A percentile compares a stretch with the other conserved stretches of the same genome.
Evolutionary conservation across 2,888 invertebrate species (phyloP).

Genomic region (Drosophila melanocephala): DNA sequence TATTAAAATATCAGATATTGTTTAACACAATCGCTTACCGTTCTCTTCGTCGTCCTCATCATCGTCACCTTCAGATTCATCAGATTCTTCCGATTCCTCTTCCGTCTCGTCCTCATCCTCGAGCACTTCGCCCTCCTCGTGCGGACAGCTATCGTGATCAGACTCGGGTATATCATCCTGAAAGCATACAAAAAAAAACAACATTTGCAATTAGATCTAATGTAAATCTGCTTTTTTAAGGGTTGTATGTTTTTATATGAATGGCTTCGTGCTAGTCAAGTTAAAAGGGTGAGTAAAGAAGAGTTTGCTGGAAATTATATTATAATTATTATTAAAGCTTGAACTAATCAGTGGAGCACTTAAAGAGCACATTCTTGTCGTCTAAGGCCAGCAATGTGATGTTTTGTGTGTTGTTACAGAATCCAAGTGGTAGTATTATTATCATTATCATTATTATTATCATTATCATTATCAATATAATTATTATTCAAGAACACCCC

Average conservation of each 20-base stretch:
- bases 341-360: slow-evolving; percentile 41
- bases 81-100: slow-evolving; percentile 85
- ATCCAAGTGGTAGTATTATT: slow-evolving; percentile 52
- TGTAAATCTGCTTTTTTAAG: background rate
- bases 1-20: background rate
- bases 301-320: slow-evolving; percentile 42
- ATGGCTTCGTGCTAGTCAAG: slow-evolving; percentile 38
- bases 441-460: slow-evolving; percentile 13
- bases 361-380: slow-evolving; percentile 80
- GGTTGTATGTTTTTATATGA: slow-evolving; percentile 16
- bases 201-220: slow-evolving; percentile 3
- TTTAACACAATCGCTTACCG: slow-evolving; percentile 61
- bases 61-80: slow-evolving; percentile 85
- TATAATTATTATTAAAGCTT: slow-evolving; percentile 39
- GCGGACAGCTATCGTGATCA: slow-evolving; percentile 85
- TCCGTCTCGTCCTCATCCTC: slow-evolving; percentile 85
- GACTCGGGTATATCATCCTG: slow-evolving; percentile 85
- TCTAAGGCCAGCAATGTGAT: slow-evolving; percentile 84
- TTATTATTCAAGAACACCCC: slow-evolving; percentile 30
- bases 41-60: slow-evolving; percentile 86
- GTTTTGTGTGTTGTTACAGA: slow-evolving; percentile 58
- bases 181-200: slow-evolving; percentile 33
- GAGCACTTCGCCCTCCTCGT: slow-evolving; percentile 83
- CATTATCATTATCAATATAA: slow-evolving; percentile 15
- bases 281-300: slow-evolving; percentile 38